Evolutionary conservation across 53 echinoderm and acorn worm genomes (phyloP), one percentile per base, ranked within the genome.

Genomic region (Astropecten irregularis): DNA sequence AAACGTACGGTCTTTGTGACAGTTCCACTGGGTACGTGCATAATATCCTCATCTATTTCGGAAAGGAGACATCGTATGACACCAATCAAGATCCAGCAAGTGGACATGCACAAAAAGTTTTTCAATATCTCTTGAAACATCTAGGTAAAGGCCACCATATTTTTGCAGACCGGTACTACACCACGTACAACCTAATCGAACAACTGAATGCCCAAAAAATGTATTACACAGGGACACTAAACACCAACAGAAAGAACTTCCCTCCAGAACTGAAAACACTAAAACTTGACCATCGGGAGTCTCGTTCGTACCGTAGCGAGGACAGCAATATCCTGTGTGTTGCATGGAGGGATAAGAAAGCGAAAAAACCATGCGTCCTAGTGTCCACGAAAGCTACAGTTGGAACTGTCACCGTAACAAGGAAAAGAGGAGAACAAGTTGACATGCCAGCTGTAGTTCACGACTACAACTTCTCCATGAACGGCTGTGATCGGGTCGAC

Each of bases 11-110:
- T 23, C 71, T 84, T 21, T 70, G 71, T 56, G 71, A 84, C 60
- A 84, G 84, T 84, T 35, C 49, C n/a, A 84, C 84, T 58, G 84
- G 84, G 58, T 84, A 84, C 14, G 71, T 55, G 22, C 71, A 57
- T 28, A 84, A 84, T 34, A 26, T 83, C 2, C 68, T 67, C 33
- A 34, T 83, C 1, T 83, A 83, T 53, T 83, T 83, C 30, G 83
- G 83, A 15, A 83, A 39, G 38, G 83, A 83, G 3, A 83, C 83
- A 11, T 83, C 83, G 21, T 83, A 71, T 60, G 58, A 84, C 31
- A 49, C 66, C 21, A 53, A 68, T 29, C 69, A 51, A 52, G 71
- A 48, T 25, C 36, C 19, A 18, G 52, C 26, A n/a, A 39, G 16
- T 22, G 84, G 84, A 16, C 56, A 84, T 19, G 54, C 84, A 56